phyloP scores from a whole-genome alignment of 2,797 vertebrate genomes.

The Acanthiza pusilla region DNA sequence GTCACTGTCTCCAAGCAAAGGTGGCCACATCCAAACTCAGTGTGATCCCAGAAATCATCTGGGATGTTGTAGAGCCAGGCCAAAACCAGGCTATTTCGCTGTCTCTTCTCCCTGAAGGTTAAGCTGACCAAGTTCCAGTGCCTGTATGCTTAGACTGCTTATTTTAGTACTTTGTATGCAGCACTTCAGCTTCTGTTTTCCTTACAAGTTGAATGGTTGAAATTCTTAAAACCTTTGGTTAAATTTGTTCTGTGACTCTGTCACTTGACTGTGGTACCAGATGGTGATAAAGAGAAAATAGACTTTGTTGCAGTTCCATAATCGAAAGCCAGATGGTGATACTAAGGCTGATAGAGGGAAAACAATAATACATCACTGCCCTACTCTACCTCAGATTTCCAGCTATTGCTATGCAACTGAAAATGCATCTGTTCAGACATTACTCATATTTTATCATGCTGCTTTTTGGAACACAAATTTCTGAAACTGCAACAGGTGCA shows the following conservation, averaged over 20 bases:
- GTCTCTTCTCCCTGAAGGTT: background rate
- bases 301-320: slow-evolving; percentile 62
- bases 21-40: background rate
- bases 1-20: background rate
- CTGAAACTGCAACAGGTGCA: background rate
- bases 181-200: background rate
- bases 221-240: slow-evolving; percentile 20
- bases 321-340: slow-evolving; percentile 66
- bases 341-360: slow-evolving; percentile 55
- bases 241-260: slow-evolving; percentile 9
- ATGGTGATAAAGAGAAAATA: slow-evolving; percentile 60
- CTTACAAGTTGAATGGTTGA: background rate
- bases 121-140: background rate
- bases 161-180: background rate
- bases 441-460: background rate
- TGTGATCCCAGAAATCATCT: background rate
- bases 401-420: background rate
- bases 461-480: background rate
- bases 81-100: background rate
- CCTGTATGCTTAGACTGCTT: background rate
- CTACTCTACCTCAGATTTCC: slow-evolving; percentile 18
- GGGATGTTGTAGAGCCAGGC: background rate
- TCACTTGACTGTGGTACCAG: slow-evolving; percentile 23
- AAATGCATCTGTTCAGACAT: slow-evolving; percentile 48
- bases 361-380: slow-evolving; percentile 28